Conservation (phyloP, 2,113 vertebrate species). For the Coptodon bakossiorum region DNA sequence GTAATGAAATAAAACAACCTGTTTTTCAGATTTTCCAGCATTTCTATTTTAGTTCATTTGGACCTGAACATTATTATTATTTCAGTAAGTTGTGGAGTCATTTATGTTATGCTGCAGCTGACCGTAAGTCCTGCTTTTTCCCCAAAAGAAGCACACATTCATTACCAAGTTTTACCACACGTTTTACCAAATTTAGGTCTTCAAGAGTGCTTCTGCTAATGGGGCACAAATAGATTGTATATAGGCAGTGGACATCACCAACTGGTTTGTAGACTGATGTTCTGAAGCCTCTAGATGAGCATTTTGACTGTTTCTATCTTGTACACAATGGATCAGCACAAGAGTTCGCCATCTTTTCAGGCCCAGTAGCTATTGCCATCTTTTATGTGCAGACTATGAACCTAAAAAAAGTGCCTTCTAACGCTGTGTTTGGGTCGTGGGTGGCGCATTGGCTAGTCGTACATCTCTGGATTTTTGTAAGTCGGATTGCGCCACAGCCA, state of each 20-base stretch:
- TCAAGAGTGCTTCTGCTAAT: neutral
- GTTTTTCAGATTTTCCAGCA: neutral
- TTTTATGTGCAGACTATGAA: neutral
- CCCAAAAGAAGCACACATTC: neutral
- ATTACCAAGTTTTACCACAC: neutral
- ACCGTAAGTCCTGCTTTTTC: neutral
- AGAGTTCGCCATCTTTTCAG: neutral
- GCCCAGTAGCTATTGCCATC: neutral
- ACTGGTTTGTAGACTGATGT: neutral
- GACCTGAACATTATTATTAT: neutral
- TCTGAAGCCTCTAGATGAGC: neutral
- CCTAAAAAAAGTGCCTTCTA: neutral
- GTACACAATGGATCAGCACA: neutral
- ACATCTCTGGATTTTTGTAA: neutral
- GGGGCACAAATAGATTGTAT: neutral
- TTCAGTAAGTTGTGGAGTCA: neutral
- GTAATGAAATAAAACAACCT: neutral
- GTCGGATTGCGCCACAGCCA: fast-evolving
- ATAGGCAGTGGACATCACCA: neutral
- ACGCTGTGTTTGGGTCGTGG: neutral
- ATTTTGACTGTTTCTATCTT: neutral
- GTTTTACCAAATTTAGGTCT: neutral
- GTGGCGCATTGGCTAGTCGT: neutral
- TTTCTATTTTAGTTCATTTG: neutral
- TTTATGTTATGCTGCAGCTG: neutral